Conservation (phyloP, 2,888 invertebrate genomes). For the Nomada lathburiana region DNA sequence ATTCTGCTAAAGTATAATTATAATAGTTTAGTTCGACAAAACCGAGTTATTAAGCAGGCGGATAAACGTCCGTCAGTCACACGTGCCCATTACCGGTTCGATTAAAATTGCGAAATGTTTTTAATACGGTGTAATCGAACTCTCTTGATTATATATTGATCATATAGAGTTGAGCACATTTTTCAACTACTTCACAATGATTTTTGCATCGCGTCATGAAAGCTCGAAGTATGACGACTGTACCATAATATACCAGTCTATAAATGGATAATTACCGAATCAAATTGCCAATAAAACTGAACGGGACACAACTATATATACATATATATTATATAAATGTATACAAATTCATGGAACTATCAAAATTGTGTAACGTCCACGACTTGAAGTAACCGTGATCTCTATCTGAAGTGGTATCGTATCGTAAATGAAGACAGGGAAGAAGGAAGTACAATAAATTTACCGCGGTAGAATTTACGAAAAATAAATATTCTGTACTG, state of each 20-base stretch:
- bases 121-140: not conserved
- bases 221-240: not conserved
- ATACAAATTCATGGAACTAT: too few species aligned
- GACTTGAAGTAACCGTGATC: too few species aligned
- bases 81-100: slow-evolving; percentile 8
- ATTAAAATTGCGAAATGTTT: slow-evolving; percentile 8
- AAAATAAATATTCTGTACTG: not conserved
- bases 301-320: not conserved
- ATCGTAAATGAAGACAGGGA: not conserved
- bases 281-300: not conserved
- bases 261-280: too few species aligned
- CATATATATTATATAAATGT: too few species aligned
- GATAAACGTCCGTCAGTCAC: not conserved
- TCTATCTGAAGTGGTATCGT: too few species aligned
- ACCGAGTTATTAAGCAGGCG: not conserved
- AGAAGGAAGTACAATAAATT: not conserved
- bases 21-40: slow-evolving; percentile 21
- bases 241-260: too few species aligned
- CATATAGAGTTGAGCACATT: not conserved
- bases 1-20: slow-evolving; percentile 29
- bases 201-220: not conserved
- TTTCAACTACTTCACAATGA: not conserved
- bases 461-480: not conserved
- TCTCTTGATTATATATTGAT: not conserved
- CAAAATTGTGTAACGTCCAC: too few species aligned